Evolutionary conservation across 2,888 invertebrate species (phyloP), one percentile per base, ranked within the genome.

Genomic region (Parasteatoda lunata): DNA sequence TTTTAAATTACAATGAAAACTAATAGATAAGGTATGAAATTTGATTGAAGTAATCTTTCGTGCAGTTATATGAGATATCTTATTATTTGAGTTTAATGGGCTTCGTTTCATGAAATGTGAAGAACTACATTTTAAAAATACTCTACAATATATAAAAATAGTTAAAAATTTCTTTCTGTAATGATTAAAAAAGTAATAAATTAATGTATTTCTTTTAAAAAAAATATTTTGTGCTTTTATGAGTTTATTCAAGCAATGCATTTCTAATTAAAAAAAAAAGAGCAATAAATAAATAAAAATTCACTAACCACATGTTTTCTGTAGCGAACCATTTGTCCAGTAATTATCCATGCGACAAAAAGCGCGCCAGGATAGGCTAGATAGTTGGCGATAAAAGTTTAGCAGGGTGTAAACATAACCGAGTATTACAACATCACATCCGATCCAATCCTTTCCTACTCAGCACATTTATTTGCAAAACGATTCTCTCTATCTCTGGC

Each of bases 241-340:
- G 30, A 30, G 30, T 30, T 30, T 30, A 30, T 30, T 0, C 2
- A 30, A 2, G 30, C 30, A 30, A 30, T 13, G 8, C n/a, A 59
- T 59, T 59, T 59, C 7, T 59, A n/a, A 59, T 7, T 9, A 6
- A 9, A 59, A 59, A 59, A 48, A 70, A 48, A 70, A 70, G 48
- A 5, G 45, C 7, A 75, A 68, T 8, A 68, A 68, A 49, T 30
- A 11, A 54, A 77, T 51, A 68, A 15, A 59, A n/a, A 8, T 51
- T 9, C 6, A 72, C 79, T 72, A 13, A 80, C 79, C 72, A 80
- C 47, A 66, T 77, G 77, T 77, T 77, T 84, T 48, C 71, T 70
- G 77, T 77, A 84, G 45, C 83, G 83, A 77, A 84, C 83, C 83
- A 84, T 83, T 77, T 77, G 83, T 76, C 70, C 52, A 45, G 76